These are phyloP conservation scores for Meganola albula DNA, from an alignment of 2,888 invertebrate genomes.

Conservation along the genomic window DNA sequence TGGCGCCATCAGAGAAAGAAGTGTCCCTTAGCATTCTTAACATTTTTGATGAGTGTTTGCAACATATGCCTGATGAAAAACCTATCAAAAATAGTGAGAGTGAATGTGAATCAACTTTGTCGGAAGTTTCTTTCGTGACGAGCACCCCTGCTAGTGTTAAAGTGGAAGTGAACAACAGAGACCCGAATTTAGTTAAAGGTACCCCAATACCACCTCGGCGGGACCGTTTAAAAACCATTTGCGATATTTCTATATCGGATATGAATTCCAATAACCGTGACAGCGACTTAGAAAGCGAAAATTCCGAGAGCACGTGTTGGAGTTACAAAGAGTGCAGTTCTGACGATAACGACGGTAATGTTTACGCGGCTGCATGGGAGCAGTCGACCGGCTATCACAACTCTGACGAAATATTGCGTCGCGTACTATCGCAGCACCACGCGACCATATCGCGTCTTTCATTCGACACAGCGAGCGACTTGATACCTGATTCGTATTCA, in stretches of 20 bases:
- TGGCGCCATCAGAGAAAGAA: conserved; percentile 47
- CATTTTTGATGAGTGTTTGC: conserved; percentile 69
- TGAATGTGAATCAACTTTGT: conserved; percentile 53
- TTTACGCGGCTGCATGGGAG: conserved; percentile 65
- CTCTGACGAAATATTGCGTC: conserved; percentile 57
- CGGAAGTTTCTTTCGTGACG: conserved; percentile 51
- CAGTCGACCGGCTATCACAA: conserved; percentile 70
- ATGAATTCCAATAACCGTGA: conserved; percentile 32
- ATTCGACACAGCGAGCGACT: conserved; percentile 61
- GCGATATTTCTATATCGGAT: conserved; percentile 21
- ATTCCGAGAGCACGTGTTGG: conserved; percentile 70
- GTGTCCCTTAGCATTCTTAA: conserved; percentile 65
- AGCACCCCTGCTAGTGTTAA: conserved; percentile 49
- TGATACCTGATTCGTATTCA: conserved; percentile 51
- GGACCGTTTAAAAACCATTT: conserved; percentile 40
- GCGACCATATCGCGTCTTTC: conserved; percentile 59
- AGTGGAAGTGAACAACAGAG: conserved; percentile 38
- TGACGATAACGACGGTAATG: conserved; percentile 46
- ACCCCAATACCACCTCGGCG: conserved; percentile 54
- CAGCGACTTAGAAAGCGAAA: conserved; percentile 51
- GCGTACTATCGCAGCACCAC: conserved; percentile 54
- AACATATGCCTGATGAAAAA: conserved; percentile 47
- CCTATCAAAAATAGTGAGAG: conserved; percentile 38
- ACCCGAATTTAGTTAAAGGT: conserved; percentile 39
- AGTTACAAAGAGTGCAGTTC: conserved; percentile 65